These are phyloP conservation scores for Scarus forsteni DNA, from an alignment of 2,797 vertebrate species.

Conservation along the genomic window DNA sequence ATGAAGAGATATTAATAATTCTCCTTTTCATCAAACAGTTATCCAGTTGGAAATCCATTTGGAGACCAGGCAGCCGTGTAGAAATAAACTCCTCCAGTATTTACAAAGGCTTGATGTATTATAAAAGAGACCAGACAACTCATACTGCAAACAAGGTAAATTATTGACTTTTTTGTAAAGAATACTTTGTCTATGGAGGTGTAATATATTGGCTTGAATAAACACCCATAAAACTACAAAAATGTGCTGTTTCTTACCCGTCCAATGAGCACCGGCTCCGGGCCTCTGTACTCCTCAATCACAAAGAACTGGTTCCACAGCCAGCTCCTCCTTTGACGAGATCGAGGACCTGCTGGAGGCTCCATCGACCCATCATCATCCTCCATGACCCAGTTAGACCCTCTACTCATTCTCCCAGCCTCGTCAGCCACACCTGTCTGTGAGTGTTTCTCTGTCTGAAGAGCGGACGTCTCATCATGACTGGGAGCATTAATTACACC, in stretches of 20 bases:
- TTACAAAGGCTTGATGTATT: neutral
- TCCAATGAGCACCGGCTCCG: conserved; percentile 93
- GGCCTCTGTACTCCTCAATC: conserved; percentile 93
- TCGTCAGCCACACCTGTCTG: conserved; percentile 50
- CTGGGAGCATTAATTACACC: conserved; percentile 48
- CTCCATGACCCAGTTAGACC: conserved; percentile 55
- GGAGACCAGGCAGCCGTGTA: neutral
- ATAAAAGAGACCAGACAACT: neutral
- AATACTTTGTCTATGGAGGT: neutral
- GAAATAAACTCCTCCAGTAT: neutral
- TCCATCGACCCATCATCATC: conserved; percentile 26
- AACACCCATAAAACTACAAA: neutral
- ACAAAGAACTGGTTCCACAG: conserved; percentile 98
- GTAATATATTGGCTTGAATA: neutral
- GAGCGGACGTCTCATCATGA: conserved; percentile 24
- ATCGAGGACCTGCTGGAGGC: conserved; percentile 49
- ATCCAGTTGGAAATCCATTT: too few species aligned
- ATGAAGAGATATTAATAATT: too few species aligned
- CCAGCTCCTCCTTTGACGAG: conserved; percentile 90
- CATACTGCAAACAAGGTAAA: neutral
- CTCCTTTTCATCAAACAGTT: too few species aligned
- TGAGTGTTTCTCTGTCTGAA: conserved; percentile 33
- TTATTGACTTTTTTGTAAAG: neutral
- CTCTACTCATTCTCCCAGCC: conserved; percentile 40
- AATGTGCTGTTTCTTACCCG: conserved; percentile 84